Conservation (phyloP, 2,888 invertebrate species). For the Eledona agricola region DNA sequence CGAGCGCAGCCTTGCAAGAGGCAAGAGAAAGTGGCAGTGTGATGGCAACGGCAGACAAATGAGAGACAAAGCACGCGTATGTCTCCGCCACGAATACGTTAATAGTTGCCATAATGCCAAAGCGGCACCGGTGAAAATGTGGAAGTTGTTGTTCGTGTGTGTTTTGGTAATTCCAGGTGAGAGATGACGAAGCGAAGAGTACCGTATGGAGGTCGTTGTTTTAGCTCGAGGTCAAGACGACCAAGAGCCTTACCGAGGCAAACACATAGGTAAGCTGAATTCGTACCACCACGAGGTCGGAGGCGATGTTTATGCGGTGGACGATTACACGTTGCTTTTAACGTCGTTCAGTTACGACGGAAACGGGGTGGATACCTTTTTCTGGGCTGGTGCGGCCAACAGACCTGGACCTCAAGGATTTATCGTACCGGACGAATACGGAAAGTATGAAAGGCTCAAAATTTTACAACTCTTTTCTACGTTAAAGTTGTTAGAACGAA, state of each 20-base stretch:
- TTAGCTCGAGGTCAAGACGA: constrained; percentile 65
- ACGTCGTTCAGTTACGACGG: constrained; percentile 90
- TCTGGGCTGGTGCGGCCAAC: constrained; percentile 91
- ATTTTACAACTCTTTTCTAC: not conserved
- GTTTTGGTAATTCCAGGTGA: no score
- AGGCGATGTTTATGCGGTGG: constrained; percentile 88
- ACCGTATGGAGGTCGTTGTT: constrained; percentile 4
- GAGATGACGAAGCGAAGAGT: no score
- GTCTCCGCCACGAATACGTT: no score
- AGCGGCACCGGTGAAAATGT: no score
- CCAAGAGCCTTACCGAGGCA: constrained; percentile 80
- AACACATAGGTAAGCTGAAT: constrained; percentile 84
- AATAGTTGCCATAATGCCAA: no score
- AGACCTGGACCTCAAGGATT: constrained; percentile 91
- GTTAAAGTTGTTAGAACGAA: constrained; percentile 72
- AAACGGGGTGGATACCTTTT: constrained; percentile 89
- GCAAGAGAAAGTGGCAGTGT: no score
- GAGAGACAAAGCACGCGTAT: no score
- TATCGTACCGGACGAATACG: constrained; percentile 87
- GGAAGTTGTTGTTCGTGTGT: no score
- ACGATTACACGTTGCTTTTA: constrained; percentile 82
- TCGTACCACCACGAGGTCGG: constrained; percentile 92
- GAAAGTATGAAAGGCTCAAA: constrained; percentile 78
- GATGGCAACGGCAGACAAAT: no score
- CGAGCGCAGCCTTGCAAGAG: constrained; percentile 11